Conservation (phyloP, 2,113 vertebrate genomes). For the Cebidichthys violaceus region DNA sequence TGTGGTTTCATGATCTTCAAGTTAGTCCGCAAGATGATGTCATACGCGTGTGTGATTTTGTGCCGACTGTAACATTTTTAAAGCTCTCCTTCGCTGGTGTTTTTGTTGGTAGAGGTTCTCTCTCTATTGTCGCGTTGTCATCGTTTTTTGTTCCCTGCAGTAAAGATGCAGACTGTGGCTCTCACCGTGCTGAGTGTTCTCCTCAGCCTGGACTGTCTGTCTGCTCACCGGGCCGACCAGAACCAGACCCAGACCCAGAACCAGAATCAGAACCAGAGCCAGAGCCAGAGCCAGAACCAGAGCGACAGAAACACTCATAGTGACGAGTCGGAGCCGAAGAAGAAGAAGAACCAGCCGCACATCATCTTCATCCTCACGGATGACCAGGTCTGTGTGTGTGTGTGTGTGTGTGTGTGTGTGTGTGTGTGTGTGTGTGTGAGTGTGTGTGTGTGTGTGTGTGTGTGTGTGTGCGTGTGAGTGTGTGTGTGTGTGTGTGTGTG, state of each 20-base stretch:
- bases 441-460: not conserved
- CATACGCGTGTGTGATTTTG: conserved; percentile 43
- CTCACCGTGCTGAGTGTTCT: conserved; percentile 82
- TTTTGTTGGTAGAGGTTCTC: not conserved
- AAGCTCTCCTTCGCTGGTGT: not conserved
- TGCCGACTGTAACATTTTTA: conserved; percentile 39
- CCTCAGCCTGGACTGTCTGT: conserved; percentile 85
- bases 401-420: not conserved
- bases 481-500: not conserved
- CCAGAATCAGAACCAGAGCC: conserved; percentile 73
- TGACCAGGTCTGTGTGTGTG: conserved; percentile 84
- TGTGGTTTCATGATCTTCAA: conserved; percentile 58
- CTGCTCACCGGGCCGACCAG: conserved; percentile 86
- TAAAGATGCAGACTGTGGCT: conserved; percentile 48
- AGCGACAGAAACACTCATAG: conserved; percentile 46
- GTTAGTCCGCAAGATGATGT: conserved; percentile 16
- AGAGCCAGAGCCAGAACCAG: conserved; percentile 77
- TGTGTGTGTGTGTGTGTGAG: not conserved
- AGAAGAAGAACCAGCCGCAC: conserved; percentile 86
- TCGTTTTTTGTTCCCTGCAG: not conserved
- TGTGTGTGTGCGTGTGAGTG: not conserved
- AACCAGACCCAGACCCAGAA: conserved; percentile 74
- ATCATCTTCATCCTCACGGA: conserved; percentile 95
- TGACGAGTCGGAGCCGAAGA: conserved; percentile 55
- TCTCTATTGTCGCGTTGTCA: not conserved